Evolutionary conservation across 2,888 invertebrate genomes (phyloP).

Genomic region (Oscheius onirici): DNA sequence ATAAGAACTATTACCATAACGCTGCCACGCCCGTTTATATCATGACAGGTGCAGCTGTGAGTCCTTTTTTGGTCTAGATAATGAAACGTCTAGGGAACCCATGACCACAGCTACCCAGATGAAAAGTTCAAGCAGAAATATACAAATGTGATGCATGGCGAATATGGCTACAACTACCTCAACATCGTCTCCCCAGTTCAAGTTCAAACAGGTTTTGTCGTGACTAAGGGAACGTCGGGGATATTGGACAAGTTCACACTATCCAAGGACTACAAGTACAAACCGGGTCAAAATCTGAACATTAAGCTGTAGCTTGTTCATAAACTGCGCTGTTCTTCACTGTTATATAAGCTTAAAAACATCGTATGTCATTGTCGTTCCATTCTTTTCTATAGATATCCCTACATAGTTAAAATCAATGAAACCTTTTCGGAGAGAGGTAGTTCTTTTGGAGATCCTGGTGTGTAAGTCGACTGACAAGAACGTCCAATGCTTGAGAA

Average conservation of each 20-base stretch:
- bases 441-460: too few species aligned
- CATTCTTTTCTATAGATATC: too few species aligned
- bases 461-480: too few species aligned
- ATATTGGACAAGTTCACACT: constrained; percentile 14
- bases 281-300: background rate
- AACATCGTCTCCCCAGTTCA: constrained; percentile 35
- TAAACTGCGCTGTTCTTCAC: too few species aligned
- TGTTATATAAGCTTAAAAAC: too few species aligned
- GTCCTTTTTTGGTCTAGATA: too few species aligned
- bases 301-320: background rate
- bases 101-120: constrained; percentile 29
- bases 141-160: constrained; percentile 38
- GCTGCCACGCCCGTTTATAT: constrained; percentile 50
- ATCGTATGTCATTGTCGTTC: too few species aligned
- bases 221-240: constrained; percentile 4
- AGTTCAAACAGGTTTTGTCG: constrained; percentile 43
- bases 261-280: constrained; percentile 14
- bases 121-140: constrained; percentile 37
- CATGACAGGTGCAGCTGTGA: constrained; percentile 42
- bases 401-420: too few species aligned
- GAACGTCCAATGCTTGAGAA: too few species aligned
- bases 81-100: constrained; percentile 12
- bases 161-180: constrained; percentile 43
- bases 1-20: constrained; percentile 39
- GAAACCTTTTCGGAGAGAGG: too few species aligned